Evolutionary conservation across 2,888 invertebrate species (phyloP), one percentile per base, ranked within the genome.

Genomic region (Tetrapedia diversipes): DNA sequence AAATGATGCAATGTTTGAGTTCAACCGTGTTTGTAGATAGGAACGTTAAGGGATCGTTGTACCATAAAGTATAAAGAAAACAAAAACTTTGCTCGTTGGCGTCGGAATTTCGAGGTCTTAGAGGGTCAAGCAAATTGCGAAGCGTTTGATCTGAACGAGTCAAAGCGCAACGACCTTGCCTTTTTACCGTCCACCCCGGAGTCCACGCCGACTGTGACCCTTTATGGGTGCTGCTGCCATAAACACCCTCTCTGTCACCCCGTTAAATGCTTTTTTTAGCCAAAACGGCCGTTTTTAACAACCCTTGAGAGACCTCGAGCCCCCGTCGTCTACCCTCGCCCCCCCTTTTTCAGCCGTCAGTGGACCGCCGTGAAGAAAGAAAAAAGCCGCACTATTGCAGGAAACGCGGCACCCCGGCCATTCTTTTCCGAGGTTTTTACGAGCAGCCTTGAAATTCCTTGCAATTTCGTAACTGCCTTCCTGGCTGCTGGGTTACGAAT

Each of bases 311-410:
- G 89, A 86, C 86, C 86, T 80, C 82, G 79, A 73, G 71, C 65
- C 57, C n/a, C 65, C 59, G 2, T 49, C 69, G n/a, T 39, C 68
- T 39, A 64, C 66, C 70, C 67, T 71, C 54, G 27, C 47, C 29
- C 59, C 66, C 71, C 60, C 79, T 70, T 72, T 76, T 54, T 24
- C 16, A n/a, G 16, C 8, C n/a, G 66, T 19, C 49, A 37, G 22
- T 43, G 70, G 67, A 53, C 74, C 63, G 68, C 65, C 69, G 75
- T 69, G 76, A 70, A 77, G 83, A 85, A 86, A n/a, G n/a, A n/a
- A 77, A 87, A 86, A 89, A 87, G 88, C 91, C 90, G 81, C 88
- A 87, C 86, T 91, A 88, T 91, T 91, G 89, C 89, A 91, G 91
- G 91, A 91, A 91, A 84, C 82, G 86, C 84, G 79, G 81, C 77